phyloP scores from a whole-genome alignment of 2,113 vertebrate species.

The Patagioenas fasciata region DNA sequence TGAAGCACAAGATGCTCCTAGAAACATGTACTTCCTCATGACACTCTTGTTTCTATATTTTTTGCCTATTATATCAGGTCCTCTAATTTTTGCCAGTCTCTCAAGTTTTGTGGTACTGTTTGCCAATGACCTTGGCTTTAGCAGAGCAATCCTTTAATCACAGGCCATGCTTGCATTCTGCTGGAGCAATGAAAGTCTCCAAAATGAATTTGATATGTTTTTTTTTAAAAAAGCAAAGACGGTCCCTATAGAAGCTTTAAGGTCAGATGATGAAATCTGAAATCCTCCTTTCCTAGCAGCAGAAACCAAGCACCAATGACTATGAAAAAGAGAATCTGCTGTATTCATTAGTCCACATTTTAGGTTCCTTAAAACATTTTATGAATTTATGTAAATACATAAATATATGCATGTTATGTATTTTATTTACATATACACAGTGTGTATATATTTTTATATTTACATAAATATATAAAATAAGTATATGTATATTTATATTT shows the following conservation, averaged over 20 bases:
- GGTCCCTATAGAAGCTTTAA: neutral
- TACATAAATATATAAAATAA: neutral
- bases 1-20: neutral
- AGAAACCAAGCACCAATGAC: neutral
- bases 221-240: neutral
- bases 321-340: neutral
- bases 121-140: neutral
- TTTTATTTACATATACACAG: neutral
- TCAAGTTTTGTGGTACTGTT: neutral
- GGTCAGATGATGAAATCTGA: neutral
- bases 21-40: neutral
- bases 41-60: neutral
- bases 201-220: neutral
- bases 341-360: neutral
- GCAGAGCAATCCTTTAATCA: neutral
- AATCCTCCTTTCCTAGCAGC: neutral
- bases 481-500: neutral
- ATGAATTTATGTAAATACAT: neutral
- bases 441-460: neutral
- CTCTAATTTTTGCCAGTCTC: neutral
- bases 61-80: neutral
- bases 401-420: neutral
- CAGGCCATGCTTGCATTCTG: neutral
- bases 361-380: neutral
- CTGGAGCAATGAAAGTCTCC: neutral